Conservation (phyloP, 2,797 vertebrate species). For the Sus cebifrons region DNA sequence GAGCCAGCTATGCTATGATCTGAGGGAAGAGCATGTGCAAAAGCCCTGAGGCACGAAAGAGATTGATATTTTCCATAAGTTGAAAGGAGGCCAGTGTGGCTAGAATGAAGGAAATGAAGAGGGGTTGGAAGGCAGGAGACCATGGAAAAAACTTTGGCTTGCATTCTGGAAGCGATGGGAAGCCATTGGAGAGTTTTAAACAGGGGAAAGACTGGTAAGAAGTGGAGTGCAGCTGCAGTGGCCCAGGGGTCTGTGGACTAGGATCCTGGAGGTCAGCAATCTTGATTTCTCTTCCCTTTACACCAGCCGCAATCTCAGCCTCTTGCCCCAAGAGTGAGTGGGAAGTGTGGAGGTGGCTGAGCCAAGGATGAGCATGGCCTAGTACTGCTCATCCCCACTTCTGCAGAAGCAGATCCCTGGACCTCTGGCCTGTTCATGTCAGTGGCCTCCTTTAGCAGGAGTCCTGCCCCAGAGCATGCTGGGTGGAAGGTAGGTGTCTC, state of each 20-base stretch:
- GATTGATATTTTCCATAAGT: slow-evolving; percentile 36
- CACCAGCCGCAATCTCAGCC: neutral
- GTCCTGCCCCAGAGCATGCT: neutral
- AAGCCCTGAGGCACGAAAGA: slow-evolving; percentile 48
- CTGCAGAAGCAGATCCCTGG: neutral
- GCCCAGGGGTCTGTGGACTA: neutral
- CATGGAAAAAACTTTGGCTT: neutral
- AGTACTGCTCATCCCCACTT: neutral
- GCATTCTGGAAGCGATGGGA: neutral
- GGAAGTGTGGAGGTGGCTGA: neutral
- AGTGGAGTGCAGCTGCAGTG: neutral
- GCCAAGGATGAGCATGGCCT: neutral
- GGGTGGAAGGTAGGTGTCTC: neutral
- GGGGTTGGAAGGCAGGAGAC: neutral
- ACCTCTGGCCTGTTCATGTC: neutral
- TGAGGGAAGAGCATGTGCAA: neutral
- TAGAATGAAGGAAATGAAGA: neutral
- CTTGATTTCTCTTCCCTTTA: neutral
- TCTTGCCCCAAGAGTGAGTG: neutral
- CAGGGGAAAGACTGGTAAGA: neutral
- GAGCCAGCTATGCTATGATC: slow-evolving; percentile 23
- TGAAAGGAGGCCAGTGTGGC: neutral
- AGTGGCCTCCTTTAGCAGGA: neutral
- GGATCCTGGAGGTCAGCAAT: neutral
- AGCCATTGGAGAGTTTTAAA: neutral